Evolutionary conservation across 92 coral and sea anemone species (phyloP).

Genomic region (Muricea muricata): DNA sequence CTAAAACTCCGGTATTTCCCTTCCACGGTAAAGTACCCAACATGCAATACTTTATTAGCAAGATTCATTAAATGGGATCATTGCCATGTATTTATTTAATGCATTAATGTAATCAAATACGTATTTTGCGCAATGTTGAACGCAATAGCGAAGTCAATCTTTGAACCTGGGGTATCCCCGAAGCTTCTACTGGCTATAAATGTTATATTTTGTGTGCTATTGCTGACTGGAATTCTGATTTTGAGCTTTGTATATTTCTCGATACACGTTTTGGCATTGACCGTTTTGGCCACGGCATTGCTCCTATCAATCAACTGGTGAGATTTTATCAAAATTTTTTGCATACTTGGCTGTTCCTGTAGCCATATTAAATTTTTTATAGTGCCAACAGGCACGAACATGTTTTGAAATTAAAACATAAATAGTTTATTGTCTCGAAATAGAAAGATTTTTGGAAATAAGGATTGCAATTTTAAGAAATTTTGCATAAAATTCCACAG

Average conservation of each 20-base stretch:
- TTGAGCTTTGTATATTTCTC: conserved; percentile 72
- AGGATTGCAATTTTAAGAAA: no score
- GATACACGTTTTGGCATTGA: conserved; percentile 74
- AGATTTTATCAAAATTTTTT: conserved; percentile 36
- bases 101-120: not conserved
- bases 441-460: no score
- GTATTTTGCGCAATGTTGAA: conserved; percentile 62
- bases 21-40: not conserved
- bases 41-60: not conserved
- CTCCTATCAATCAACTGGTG: conserved; percentile 86
- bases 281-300: conserved; percentile 72
- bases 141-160: conserved; percentile 81
- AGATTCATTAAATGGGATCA: no score
- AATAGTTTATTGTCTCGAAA: no score
- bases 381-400: not conserved
- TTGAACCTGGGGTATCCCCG: conserved; percentile 89
- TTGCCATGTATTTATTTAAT: not conserved
- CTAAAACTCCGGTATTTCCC: no score
- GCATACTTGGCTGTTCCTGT: not conserved
- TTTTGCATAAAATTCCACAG: no score
- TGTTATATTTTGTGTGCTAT: conserved; percentile 68
- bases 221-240: conserved; percentile 64
- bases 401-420: not conserved
- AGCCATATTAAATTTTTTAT: not conserved
- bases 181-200: conserved; percentile 77